Conservation (phyloP, 1,140 invertebrate species). For the Drosophila nikananu region DNA sequence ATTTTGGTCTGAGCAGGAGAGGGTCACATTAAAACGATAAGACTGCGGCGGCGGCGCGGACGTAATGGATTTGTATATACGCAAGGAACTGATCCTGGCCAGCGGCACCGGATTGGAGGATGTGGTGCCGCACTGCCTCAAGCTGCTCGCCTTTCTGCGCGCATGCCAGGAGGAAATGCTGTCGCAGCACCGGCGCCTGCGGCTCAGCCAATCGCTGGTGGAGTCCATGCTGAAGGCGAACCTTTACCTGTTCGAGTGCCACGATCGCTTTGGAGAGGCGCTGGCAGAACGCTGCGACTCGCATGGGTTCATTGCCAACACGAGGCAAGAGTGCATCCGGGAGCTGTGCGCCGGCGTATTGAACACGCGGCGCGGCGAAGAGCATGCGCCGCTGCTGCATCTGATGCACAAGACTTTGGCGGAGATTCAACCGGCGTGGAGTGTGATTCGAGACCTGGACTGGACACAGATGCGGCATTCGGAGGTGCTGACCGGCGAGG, state of each 20-base stretch:
- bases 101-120: conserved; percentile 45
- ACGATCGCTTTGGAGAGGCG: conserved; percentile 39
- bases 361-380: conserved; percentile 42
- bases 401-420: conserved; percentile 44
- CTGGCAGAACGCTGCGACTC: conserved; percentile 39
- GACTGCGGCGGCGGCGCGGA: not conserved
- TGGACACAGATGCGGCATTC: conserved; percentile 42
- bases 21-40: not conserved
- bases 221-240: conserved; percentile 62
- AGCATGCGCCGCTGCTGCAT: conserved; percentile 43
- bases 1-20: too few species aligned
- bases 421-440: conserved; percentile 55
- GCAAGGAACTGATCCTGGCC: conserved; percentile 45
- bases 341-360: conserved; percentile 52
- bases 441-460: conserved; percentile 51
- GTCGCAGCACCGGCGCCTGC: conserved; percentile 27
- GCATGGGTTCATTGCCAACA: conserved; percentile 15
- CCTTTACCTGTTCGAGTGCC: conserved; percentile 64
- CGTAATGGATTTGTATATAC: conserved; percentile 58
- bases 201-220: conserved; percentile 38
- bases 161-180: conserved; percentile 54
- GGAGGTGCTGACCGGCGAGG: not conserved
- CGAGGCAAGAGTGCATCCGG: conserved; percentile 21
- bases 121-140: conserved; percentile 41
- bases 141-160: conserved; percentile 53